Base-by-base conservation (phyloP, 1,140 invertebrate species). In the Lysiphlebus fabarum region DNA sequence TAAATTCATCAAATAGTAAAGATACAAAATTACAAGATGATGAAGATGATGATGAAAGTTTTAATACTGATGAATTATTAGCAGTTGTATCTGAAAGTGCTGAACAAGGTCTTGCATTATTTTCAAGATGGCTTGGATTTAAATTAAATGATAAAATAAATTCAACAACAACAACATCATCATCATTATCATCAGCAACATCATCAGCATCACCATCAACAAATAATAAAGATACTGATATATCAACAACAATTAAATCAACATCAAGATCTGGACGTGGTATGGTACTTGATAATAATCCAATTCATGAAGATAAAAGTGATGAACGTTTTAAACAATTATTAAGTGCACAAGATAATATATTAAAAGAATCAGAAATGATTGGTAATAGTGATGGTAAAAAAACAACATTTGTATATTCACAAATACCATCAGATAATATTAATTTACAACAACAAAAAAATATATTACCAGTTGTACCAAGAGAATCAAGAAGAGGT, bases 1-100 rank as follows among this genome's bases (percentile, higher is more conserved):
- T 5, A 54, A 33, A 45, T 12, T 45, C 8, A 45, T 45, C 44
- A 53, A 7, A 55, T 3, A 58, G 48, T 51, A 36, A 42, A 34
- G 5, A 26, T 44, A 36, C 55, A 48, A 47, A 11, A 49, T 65
- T 65, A 11, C 62, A 72, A 1, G 74, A 76, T 6, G 69, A 70
- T 14, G 77, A 78, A 1, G 75, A 77, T 2, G 71, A 72, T 10
- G 61, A 61, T 45, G 61, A 44, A 11, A 64, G 67, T 0, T 48
- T 80, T 6, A 78, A 75, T 58, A 76, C 81, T 7, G 81, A 80
- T 9, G 79, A 78, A 36, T 49, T 82, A 10, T 75, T 83, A 53
- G 81, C 77, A 1, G 81, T 77, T 0, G 80, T 83, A 1, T 82
- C 80, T 8, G 79, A 81, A 7, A 80, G 80, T 44, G 82, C 82